A percentile compares a stretch with the other conserved stretches of the same genome.
Conservation (phyloP, 2,113 vertebrate species). For the Tinamus guttatus region DNA sequence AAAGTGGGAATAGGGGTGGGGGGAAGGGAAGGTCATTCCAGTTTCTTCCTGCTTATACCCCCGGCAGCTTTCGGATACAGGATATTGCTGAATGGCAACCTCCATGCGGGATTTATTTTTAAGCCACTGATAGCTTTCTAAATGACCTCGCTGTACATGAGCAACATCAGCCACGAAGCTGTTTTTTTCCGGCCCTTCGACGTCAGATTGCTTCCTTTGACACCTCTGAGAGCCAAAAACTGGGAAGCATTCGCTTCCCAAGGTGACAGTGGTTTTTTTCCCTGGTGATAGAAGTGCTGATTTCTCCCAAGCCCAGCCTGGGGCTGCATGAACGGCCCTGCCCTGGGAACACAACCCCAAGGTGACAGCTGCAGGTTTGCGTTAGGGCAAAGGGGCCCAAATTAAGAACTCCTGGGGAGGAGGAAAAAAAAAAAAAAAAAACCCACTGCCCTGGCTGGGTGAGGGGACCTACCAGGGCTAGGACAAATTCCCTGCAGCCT, state of each 20-base stretch:
- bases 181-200: constrained; percentile 68
- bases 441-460: neutral
- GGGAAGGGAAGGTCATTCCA: constrained; percentile 29
- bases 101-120: constrained; percentile 69
- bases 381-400: neutral
- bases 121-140: constrained; percentile 57
- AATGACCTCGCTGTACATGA: constrained; percentile 60
- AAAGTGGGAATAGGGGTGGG: neutral
- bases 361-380: constrained; percentile 7
- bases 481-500: neutral
- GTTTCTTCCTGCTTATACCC: constrained; percentile 43
- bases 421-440: too few relatives aligned
- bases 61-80: constrained; percentile 57
- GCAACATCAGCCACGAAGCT: constrained; percentile 61
- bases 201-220: constrained; percentile 80
- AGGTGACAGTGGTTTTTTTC: constrained; percentile 50
- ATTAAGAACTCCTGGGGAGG: neutral
- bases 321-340: neutral
- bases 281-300: neutral
- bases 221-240: constrained; percentile 75
- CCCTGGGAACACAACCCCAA: neutral
- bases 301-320: neutral
- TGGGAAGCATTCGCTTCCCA: constrained; percentile 67
- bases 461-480: neutral
- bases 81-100: constrained; percentile 64